A percentile compares a stretch with the other conserved stretches of the same genome.
phyloP scores from a whole-genome alignment of 1,140 invertebrate genomes.

The Eulimnadia texana region DNA sequence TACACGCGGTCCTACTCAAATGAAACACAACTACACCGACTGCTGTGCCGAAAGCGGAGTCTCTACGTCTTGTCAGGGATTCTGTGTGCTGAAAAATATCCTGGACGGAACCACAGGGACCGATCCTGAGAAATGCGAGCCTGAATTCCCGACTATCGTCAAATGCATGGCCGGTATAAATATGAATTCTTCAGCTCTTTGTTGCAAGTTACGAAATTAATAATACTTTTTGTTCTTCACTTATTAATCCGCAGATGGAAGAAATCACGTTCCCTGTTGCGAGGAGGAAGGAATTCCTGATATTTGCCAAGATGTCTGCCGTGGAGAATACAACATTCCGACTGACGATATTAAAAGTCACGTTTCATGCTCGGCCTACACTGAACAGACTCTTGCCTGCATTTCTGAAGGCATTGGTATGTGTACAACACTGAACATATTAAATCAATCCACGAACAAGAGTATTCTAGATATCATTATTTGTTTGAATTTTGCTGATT shows the following conservation, averaged over 20 bases:
- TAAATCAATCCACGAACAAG: neutral
- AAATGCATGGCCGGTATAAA: conserved; percentile 39
- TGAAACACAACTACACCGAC: conserved; percentile 53
- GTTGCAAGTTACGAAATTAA: neutral
- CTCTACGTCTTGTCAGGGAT: conserved; percentile 48
- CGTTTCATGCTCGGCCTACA: conserved; percentile 63
- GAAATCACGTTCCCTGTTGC: conserved; percentile 71
- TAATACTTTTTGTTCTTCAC: neutral
- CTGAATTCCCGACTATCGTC: conserved; percentile 58
- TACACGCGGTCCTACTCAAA: conserved; percentile 28
- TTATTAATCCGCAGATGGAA: conserved; percentile 38
- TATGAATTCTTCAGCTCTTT: neutral
- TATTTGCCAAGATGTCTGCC: conserved; percentile 66
- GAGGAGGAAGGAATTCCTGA: conserved; percentile 60
- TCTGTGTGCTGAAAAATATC: conserved; percentile 67
- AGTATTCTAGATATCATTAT: no score
- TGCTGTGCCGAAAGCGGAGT: conserved; percentile 56
- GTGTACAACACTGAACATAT: no score
- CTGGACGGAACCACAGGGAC: conserved; percentile 58
- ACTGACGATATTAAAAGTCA: conserved; percentile 67
- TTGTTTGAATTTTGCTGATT: no score
- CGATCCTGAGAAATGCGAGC: conserved; percentile 59
- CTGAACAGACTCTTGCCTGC: conserved; percentile 62
- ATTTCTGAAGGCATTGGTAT: conserved; percentile 63
- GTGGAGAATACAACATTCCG: conserved; percentile 68